Conservation (phyloP, 2,113 vertebrate species). For the Vicugna pacos region DNA sequence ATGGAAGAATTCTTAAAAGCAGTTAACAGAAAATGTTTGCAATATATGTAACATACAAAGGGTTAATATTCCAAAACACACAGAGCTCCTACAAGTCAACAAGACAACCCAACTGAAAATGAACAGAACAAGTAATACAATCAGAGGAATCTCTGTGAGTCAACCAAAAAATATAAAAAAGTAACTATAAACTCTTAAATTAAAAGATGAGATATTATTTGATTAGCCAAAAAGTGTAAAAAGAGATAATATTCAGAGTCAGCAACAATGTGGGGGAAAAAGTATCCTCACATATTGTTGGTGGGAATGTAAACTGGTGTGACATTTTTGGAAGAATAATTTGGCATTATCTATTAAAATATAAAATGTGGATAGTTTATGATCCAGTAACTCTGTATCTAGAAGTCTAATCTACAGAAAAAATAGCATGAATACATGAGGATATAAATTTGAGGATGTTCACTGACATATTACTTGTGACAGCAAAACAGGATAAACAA, state of each 20-base stretch:
- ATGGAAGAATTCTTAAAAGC: neutral
- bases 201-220: neutral
- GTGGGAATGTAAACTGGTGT: neutral
- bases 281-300: neutral
- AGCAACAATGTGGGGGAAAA: neutral
- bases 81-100: neutral
- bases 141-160: neutral
- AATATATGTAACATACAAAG: neutral
- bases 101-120: neutral
- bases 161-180: slow-evolving; percentile 8
- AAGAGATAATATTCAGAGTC: neutral
- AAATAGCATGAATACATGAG: neutral
- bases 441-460: neutral
- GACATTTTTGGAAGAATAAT: neutral
- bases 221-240: neutral
- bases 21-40: slow-evolving; percentile 45
- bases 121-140: neutral
- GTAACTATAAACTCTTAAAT: slow-evolving; percentile 38
- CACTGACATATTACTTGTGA: neutral
- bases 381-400: neutral
- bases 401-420: neutral
- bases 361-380: neutral
- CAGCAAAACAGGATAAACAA: neutral
- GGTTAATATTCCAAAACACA: neutral
- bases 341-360: neutral